Conservation (phyloP, 2,113 vertebrate species). For the Leuciscus idus region DNA sequence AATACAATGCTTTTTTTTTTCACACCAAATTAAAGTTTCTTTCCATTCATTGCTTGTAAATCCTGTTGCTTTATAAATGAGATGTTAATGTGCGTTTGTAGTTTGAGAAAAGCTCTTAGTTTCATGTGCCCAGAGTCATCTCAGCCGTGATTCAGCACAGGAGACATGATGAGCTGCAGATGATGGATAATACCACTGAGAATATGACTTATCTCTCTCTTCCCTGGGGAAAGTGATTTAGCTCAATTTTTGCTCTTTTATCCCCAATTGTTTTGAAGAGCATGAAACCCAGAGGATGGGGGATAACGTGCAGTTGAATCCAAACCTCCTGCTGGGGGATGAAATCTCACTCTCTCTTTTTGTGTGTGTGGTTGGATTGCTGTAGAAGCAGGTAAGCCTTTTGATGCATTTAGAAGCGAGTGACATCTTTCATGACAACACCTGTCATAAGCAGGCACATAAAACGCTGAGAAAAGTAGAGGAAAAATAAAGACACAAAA, state of each 20-base stretch:
- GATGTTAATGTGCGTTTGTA: constrained; percentile 17
- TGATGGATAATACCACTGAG: constrained; percentile 34
- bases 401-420: not conserved
- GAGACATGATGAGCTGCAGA: constrained; percentile 28
- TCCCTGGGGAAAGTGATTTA: constrained; percentile 38
- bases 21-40: not conserved
- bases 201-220: constrained; percentile 12
- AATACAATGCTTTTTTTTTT: not conserved
- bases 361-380: not conserved
- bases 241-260: constrained; percentile 31
- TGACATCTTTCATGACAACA: not conserved
- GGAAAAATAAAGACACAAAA: not conserved
- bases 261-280: constrained; percentile 39
- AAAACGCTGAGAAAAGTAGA: not conserved
- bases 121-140: not conserved
- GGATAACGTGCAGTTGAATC: constrained; percentile 1
- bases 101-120: constrained; percentile 4
- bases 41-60: not conserved
- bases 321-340: not conserved
- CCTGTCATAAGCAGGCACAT: not conserved
- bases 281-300: not conserved
- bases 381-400: not conserved
- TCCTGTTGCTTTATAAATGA: not conserved
- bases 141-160: constrained; percentile 9
- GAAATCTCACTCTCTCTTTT: not conserved